Conservation (phyloP, 1,140 invertebrate species). For the Arion vulgaris region DNA sequence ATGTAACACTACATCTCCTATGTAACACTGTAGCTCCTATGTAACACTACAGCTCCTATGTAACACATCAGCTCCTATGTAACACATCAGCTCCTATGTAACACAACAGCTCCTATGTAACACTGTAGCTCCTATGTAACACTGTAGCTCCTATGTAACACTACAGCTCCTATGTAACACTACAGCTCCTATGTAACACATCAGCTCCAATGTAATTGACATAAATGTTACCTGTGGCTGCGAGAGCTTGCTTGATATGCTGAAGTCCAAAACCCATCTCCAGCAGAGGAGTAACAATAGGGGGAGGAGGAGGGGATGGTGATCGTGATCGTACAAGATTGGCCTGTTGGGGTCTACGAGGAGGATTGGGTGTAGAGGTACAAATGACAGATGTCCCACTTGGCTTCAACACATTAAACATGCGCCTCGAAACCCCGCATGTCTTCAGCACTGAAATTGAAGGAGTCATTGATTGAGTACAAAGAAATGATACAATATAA, state of each 20-base stretch:
- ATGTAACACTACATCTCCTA: too few species aligned
- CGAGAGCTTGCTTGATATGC: constrained; percentile 78
- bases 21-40: too few species aligned
- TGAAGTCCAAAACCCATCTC: constrained; percentile 80
- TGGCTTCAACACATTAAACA: constrained; percentile 46
- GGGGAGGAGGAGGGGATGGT: constrained; percentile 73
- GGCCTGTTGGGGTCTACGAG: constrained; percentile 51
- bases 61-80: too few species aligned
- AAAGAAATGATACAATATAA: too few species aligned
- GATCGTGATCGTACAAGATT: constrained; percentile 61
- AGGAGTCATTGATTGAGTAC: too few species aligned
- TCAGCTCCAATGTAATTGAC: background rate
- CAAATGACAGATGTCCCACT: constrained; percentile 29
- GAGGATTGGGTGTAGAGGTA: constrained; percentile 36
- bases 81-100: too few species aligned
- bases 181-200: too few species aligned
- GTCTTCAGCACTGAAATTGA: constrained; percentile 52
- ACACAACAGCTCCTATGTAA: too few species aligned
- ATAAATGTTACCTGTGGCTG: constrained; percentile 72
- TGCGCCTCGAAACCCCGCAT: constrained; percentile 48
- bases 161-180: too few species aligned
- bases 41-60: too few species aligned
- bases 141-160: too few species aligned
- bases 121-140: too few species aligned
- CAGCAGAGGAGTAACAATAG: constrained; percentile 76